phyloP scores from a whole-genome alignment of 1,140 invertebrate genomes.

The Theocolax elegans region DNA sequence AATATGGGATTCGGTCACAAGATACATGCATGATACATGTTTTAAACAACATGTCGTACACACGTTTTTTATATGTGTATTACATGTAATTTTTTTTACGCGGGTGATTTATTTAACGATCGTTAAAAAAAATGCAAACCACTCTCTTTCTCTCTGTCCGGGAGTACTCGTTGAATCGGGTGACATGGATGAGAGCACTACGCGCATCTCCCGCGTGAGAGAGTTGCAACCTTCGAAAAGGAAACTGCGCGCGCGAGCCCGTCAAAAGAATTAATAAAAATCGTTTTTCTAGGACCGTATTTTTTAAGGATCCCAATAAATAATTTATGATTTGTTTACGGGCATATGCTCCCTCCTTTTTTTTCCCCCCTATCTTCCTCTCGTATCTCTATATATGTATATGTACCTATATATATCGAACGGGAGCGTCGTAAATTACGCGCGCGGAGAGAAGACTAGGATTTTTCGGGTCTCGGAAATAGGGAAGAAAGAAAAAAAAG shows the following conservation, averaged over 20 bases:
- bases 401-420: too few relatives aligned
- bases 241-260: neutral
- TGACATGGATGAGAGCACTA: conserved; percentile 36
- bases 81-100: too few relatives aligned
- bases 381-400: too few relatives aligned
- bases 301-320: conserved; percentile 35
- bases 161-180: neutral
- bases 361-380: neutral
- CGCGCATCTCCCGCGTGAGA: conserved; percentile 13
- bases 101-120: conserved; percentile 43
- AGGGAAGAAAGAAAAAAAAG: too few relatives aligned
- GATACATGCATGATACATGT: too few relatives aligned
- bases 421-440: conserved; percentile 5
- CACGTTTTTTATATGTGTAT: too few relatives aligned
- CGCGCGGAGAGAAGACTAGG: too few relatives aligned
- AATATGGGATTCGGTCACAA: too few relatives aligned
- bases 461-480: too few relatives aligned
- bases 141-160: conserved; percentile 4
- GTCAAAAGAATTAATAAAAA: conserved; percentile 27
- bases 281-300: conserved; percentile 21
- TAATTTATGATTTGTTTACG: conserved; percentile 43
- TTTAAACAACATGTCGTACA: too few relatives aligned
- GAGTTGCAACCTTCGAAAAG: conserved; percentile 23
- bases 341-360: neutral
- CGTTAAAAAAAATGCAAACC: conserved; percentile 7